Conservation (phyloP, 2,797 vertebrate genomes). For the Crypturellus tataupa region DNA sequence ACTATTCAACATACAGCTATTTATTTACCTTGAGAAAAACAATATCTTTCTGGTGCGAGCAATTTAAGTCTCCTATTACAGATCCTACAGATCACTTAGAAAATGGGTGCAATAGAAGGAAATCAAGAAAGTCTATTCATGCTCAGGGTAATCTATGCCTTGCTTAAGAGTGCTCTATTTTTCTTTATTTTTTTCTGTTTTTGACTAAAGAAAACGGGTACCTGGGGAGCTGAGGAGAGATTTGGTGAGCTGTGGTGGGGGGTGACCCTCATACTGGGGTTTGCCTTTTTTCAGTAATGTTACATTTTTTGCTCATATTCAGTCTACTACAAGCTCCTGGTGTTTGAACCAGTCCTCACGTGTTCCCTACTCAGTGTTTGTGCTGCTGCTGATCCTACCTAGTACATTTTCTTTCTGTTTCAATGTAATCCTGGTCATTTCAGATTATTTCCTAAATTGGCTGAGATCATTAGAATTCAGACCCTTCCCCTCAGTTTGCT, state of each 20-base stretch:
- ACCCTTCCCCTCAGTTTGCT: neutral
- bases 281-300: neutral
- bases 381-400: neutral
- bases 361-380: neutral
- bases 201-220: fast-evolving
- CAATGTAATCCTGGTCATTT: neutral
- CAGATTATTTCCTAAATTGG: neutral
- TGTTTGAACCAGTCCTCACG: neutral
- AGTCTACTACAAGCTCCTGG: neutral
- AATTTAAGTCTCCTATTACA: neutral
- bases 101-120: neutral
- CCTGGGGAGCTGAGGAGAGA: neutral
- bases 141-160: neutral
- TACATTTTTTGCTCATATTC: neutral
- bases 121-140: neutral
- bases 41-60: neutral
- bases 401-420: neutral
- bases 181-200: neutral
- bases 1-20: neutral
- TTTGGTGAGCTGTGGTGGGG: no score
- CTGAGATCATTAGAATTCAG: neutral
- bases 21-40: neutral
- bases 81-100: neutral
- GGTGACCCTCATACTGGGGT: no score
- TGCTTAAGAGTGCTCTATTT: neutral